phyloP scores from a whole-genome alignment of 2,113 vertebrate species.

The Anolis sagrei region DNA sequence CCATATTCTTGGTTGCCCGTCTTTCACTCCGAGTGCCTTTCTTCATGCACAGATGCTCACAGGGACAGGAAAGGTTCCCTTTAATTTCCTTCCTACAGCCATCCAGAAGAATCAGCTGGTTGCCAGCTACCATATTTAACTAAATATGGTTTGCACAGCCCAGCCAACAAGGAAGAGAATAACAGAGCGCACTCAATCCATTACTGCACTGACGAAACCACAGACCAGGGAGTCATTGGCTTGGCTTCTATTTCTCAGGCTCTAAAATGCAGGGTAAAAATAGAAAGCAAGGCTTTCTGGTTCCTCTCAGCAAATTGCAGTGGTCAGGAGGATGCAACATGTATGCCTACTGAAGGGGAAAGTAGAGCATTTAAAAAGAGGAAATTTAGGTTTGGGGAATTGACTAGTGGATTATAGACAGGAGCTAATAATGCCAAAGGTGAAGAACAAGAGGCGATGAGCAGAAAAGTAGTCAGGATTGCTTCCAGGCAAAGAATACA shows the following conservation, averaged over 20 bases:
- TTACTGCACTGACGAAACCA: constrained; percentile 20
- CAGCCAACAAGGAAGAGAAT: constrained; percentile 10
- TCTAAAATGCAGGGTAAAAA: constrained; percentile 19
- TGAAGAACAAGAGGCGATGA: not conserved
- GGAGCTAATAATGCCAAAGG: not conserved
- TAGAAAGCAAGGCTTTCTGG: not conserved
- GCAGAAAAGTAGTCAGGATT: not conserved
- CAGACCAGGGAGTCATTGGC: constrained; percentile 14
- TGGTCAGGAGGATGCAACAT: not conserved
- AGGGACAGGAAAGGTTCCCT: not conserved
- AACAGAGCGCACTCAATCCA: constrained; percentile 6
- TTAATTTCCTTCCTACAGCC: constrained; percentile 20
- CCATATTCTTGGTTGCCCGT: not conserved
- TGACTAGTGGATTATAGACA: not conserved
- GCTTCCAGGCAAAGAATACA: not conserved
- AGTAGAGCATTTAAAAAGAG: not conserved
- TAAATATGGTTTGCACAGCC: constrained; percentile 1
- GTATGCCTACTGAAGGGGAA: not conserved
- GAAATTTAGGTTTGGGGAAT: not conserved
- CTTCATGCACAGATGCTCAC: not conserved
- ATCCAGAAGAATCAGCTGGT: not conserved
- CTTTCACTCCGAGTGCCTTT: not conserved
- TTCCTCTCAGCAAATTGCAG: not conserved
- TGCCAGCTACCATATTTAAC: constrained; percentile 6
- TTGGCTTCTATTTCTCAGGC: not conserved